These are phyloP conservation scores for Xenops minutus DNA, from an alignment of 2,797 vertebrate species.

Conservation along the genomic window DNA sequence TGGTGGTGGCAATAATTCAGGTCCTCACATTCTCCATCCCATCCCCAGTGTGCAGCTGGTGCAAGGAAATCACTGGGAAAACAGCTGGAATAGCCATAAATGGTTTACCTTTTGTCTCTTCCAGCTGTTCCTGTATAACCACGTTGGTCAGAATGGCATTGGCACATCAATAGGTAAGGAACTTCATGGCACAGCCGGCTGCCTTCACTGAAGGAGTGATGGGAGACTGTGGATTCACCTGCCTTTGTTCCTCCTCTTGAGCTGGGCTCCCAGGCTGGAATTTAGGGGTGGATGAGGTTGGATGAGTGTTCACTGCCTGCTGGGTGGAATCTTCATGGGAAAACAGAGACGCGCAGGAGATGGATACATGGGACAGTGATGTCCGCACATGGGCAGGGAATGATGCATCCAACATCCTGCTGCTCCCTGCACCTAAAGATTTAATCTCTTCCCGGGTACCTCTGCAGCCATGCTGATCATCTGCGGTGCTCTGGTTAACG, in stretches of 20 bases:
- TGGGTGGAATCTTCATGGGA: neutral
- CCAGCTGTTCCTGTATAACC: conserved; percentile 80
- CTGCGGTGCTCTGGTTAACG: conserved; percentile 92
- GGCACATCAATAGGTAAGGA: conserved; percentile 73
- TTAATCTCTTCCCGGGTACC: neutral
- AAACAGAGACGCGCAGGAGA: rapidly evolving
- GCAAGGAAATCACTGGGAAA: neutral
- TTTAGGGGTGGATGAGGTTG: neutral
- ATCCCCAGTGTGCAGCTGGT: neutral
- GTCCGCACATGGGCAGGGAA: rapidly evolving
- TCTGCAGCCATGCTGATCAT: conserved; percentile 87
- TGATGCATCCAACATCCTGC: neutral
- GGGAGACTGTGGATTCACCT: neutral
- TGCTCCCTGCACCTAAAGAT: neutral
- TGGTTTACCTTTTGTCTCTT: neutral
- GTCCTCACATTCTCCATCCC: neutral
- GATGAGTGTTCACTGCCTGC: neutral
- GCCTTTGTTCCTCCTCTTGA: neutral
- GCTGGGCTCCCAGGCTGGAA: neutral
- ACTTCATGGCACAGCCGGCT: rapidly evolving
- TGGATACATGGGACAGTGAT: rapidly evolving
- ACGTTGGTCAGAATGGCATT: conserved; percentile 70
- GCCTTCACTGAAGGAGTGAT: rapidly evolving
- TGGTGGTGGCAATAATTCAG: neutral
- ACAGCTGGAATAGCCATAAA: neutral